Evolutionary conservation across 2,888 invertebrate species (phyloP), one percentile per base, ranked within the genome.

Genomic region (Polydrusus cervinus): DNA sequence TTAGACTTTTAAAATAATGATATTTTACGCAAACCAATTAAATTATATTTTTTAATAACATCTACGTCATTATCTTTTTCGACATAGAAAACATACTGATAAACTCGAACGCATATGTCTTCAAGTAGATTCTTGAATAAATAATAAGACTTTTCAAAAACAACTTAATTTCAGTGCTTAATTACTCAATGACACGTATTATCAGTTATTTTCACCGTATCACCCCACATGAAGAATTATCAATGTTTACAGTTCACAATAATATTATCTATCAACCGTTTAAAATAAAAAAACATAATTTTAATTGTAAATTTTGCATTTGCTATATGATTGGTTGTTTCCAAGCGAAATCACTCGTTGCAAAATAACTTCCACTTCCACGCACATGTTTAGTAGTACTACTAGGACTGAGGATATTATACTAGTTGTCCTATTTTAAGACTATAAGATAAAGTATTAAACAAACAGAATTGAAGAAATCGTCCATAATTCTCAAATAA

Each of bases 141-240:
- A 55, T 55, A 55, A 55, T 55, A 55, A 55, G 3, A 14, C n/a
- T 55, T 20, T 51, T 51, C 53, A 25, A 62, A 45, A 62, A 62
- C 47, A 62, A 62, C 25, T 62, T 62, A 30, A 14, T 47, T 62
- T 62, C 25, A 30, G 55, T n/a, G 43, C 8, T 0, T 13, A 40
- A 38, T 55, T 49, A 55, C 55, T 8, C 18, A 30, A 53, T 53
- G 16, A 9, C 51, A 49, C 5, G 25, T 25, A 25, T 34, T 34
- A 8, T 34, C 34, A 10, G 7, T 34, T 6, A 7, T 34, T 34
- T 6, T 34, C 34, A 34, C 34, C 20, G 34, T 30, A 47, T 70
- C 57, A 73, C 73, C 73, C 73, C 73, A 73, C 73, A 73, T 68
- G 67, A 38, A 47, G 73, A 68, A 51, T 73, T 73, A 73, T 73